These are phyloP conservation scores for Sussaba pulchella DNA, from an alignment of 2,888 invertebrate genomes.

Conservation along the genomic window DNA sequence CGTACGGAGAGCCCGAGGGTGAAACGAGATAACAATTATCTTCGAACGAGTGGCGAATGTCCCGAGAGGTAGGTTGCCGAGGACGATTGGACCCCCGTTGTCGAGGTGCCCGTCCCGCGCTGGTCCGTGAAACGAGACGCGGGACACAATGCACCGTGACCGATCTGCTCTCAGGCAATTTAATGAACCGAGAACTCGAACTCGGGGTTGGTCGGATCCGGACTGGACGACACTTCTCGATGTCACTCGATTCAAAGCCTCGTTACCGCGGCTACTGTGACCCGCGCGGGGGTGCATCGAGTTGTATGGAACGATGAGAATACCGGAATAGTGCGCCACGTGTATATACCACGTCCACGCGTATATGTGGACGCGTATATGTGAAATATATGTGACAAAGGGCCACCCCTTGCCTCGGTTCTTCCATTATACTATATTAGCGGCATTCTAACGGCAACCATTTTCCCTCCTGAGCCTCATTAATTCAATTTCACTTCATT, in stretches of 20 bases:
- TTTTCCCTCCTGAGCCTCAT: slow-evolving; percentile 35
- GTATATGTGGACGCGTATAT: slow-evolving; percentile 16
- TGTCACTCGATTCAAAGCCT: slow-evolving; percentile 65
- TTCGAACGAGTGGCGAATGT: slow-evolving; percentile 10
- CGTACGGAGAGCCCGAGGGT: too few relatives aligned
- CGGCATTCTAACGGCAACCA: slow-evolving; percentile 24
- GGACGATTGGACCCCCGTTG: slow-evolving; percentile 3
- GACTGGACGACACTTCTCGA: slow-evolving; percentile 46
- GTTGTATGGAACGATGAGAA: slow-evolving; percentile 57
- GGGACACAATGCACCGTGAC: slow-evolving; percentile 50
- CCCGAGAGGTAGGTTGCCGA: slow-evolving; percentile 1
- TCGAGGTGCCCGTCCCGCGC: slow-evolving; percentile 42
- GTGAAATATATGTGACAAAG: slow-evolving; percentile 47
- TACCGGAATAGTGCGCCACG: slow-evolving; percentile 32
- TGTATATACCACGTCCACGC: neutral
- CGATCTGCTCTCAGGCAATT: slow-evolving; percentile 38
- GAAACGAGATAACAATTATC: slow-evolving; percentile 46
- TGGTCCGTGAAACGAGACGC: slow-evolving; percentile 46
- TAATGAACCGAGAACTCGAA: slow-evolving; percentile 42
- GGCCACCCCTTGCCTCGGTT: slow-evolving; percentile 42
- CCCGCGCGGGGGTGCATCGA: slow-evolving; percentile 43
- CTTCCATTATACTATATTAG: slow-evolving; percentile 27
- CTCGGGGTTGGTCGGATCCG: neutral
- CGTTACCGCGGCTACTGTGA: slow-evolving; percentile 58
- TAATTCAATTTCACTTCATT: slow-evolving; percentile 58